A percentile compares a stretch with the other conserved stretches of the same genome.
phyloP scores from a whole-genome alignment of 2,888 invertebrate genomes.

The Colostygia pectinataria region DNA sequence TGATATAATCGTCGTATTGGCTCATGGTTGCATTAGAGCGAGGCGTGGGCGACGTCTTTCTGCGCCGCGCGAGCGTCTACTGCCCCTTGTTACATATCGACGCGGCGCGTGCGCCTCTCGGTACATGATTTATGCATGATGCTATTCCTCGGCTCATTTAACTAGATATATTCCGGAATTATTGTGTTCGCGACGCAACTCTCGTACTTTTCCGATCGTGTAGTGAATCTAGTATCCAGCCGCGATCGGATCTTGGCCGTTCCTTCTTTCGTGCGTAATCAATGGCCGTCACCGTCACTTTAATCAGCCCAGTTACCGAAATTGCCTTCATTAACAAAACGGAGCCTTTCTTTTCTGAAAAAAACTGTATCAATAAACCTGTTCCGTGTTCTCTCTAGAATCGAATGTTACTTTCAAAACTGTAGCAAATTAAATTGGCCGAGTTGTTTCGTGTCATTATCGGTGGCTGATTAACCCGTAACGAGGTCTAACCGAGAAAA shows the following conservation, averaged over 20 bases:
- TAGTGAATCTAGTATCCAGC: constrained; percentile 56
- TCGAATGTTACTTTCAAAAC: constrained; percentile 55
- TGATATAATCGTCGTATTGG: constrained; percentile 75
- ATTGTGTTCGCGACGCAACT: constrained; percentile 64
- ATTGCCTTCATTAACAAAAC: constrained; percentile 68
- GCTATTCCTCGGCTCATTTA: constrained; percentile 69
- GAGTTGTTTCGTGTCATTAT: constrained; percentile 43
- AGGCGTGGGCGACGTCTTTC: constrained; percentile 75
- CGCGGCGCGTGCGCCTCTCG: constrained; percentile 56
- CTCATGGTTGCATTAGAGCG: constrained; percentile 59
- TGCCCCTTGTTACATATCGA: constrained; percentile 54
- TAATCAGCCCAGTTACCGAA: constrained; percentile 63
- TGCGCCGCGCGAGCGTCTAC: constrained; percentile 53
- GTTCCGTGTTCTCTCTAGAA: constrained; percentile 58
- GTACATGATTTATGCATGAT: constrained; percentile 74
- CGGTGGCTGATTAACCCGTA: constrained; percentile 43
- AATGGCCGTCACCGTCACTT: constrained; percentile 58
- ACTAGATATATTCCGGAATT: constrained; percentile 75
- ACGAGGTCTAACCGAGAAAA: constrained; percentile 28
- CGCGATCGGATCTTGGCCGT: constrained; percentile 32
- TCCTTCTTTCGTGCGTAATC: constrained; percentile 52
- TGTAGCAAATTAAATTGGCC: constrained; percentile 55
- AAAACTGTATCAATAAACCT: constrained; percentile 63
- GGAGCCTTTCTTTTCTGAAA: constrained; percentile 52
- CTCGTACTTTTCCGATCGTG: constrained; percentile 60